Evolutionary conservation across 2,888 invertebrate genomes (phyloP), one percentile per base, ranked within the genome.

Genomic region (Drosophila cognata): DNA sequence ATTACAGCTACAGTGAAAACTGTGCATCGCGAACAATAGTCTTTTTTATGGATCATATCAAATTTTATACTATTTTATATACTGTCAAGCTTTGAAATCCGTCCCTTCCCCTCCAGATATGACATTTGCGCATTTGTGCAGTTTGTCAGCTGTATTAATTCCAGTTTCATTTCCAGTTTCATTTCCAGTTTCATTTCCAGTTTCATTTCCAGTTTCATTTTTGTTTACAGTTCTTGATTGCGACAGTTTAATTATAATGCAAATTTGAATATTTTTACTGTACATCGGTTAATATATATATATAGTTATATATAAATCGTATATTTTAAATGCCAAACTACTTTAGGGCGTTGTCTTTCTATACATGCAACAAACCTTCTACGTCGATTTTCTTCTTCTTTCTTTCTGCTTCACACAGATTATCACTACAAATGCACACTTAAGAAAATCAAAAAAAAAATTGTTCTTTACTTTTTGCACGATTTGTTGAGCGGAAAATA

Each of bases 351-450:
- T 35, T 43, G 29, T 43, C 36, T 10, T 11, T 21, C 1, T 43
- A 5, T 55, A 50, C 58, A n/a, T 29, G 21, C 21, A 50, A 77
- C 81, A 59, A 78, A 78, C 77, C 77, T 79, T 25, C 18, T 16
- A 29, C n/a, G 50, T 61, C 33, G 28, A 25, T 43, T 38, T 38
- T 38, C 21, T 21, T 21, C 21, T 21, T 21, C 21, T 21, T 21
- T 21, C 21, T 21, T 21, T 21, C 21, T 21, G 1, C 21, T 21
- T 21, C 25, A 41, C 21, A 13, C n/a, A 57, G 13, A 46, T 21
- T 21, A 13, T 21, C 21, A 16, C 16, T 18, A 41, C 41, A 29
- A 62, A 76, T 71, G 35, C 10, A 36, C 57, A 72, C 50, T 62
- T 18, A 7, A 38, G 11, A 53, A 55, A 71, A 65, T 38, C 29